A percentile compares a stretch with the other conserved stretches of the same genome.
Conservation (phyloP, 2,888 invertebrate genomes). For the Cordilura impudica region DNA sequence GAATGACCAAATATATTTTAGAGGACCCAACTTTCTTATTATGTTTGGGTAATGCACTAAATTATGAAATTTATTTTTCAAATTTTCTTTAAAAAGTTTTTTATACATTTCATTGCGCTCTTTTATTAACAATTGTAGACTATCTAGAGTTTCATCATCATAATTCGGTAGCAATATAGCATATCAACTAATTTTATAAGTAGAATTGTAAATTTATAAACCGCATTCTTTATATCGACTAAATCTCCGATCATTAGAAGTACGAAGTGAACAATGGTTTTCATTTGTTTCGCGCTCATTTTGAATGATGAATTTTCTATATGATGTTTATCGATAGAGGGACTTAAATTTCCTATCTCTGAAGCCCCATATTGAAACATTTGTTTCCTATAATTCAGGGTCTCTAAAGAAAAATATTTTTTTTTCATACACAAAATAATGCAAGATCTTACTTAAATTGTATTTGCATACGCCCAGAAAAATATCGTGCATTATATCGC, state of each 20-base stretch:
- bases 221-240: constrained; percentile 17
- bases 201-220: constrained; percentile 30
- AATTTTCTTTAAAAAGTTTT: constrained; percentile 39
- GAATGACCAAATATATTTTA: constrained; percentile 39
- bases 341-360: constrained; percentile 36
- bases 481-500: too few relatives aligned
- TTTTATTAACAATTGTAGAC: constrained; percentile 24
- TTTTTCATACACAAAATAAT: constrained; percentile 19
- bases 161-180: constrained; percentile 22
- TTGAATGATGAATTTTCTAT: constrained; percentile 25
- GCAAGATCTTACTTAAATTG: neutral
- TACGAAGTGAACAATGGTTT: constrained; percentile 22
- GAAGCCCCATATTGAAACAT: constrained; percentile 43
- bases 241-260: constrained; percentile 38
- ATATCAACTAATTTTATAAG: too few relatives aligned
- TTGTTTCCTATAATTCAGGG: constrained; percentile 34
- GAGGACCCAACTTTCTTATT: constrained; percentile 25
- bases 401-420: constrained; percentile 27
- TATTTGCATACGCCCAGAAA: neutral
- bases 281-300: constrained; percentile 35
- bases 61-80: constrained; percentile 36
- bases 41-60: constrained; percentile 23
- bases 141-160: constrained; percentile 10
- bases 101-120: constrained; percentile 30
- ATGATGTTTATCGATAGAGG: constrained; percentile 9